Conservation (phyloP, 2,888 invertebrate genomes). For the Cheilosia urbana region DNA sequence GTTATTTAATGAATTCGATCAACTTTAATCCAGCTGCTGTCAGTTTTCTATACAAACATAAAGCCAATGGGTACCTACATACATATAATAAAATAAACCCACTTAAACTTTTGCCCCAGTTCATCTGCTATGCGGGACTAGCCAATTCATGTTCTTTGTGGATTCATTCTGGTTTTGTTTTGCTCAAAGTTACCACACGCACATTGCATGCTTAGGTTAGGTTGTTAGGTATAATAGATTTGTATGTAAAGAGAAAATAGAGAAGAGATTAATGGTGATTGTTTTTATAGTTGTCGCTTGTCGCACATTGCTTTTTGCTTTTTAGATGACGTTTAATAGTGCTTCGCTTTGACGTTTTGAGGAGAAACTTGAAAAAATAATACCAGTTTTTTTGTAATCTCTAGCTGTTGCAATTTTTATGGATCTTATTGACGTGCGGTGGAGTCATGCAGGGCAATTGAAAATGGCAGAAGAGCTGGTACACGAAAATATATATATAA, state of each 20-base stretch:
- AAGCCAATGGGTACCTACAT: not conserved
- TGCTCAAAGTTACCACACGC: no score
- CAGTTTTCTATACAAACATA: not conserved
- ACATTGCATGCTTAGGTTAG: not conserved
- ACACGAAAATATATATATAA: no score
- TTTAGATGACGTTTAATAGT: not conserved
- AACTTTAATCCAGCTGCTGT: not conserved
- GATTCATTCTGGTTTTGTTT: no score
- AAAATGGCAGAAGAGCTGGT: no score
- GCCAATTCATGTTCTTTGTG: not conserved
- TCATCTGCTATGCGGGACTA: not conserved
- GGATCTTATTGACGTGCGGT: not conserved
- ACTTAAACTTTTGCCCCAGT: constrained; percentile 17
- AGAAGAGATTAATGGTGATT: constrained; percentile 1
- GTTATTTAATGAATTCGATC: not conserved
- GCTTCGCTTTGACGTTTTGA: not conserved
- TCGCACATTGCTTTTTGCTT: not conserved
- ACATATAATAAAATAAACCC: constrained; percentile 22
- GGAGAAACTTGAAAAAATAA: not conserved
- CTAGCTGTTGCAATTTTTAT: not conserved
- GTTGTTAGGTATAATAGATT: no score
- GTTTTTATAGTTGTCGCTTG: no score
- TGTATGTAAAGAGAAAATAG: not conserved
- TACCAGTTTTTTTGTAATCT: not conserved
- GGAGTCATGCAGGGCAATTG: no score